Conservation (phyloP, 2,113 vertebrate genomes). For the Mustela lutreola region DNA sequence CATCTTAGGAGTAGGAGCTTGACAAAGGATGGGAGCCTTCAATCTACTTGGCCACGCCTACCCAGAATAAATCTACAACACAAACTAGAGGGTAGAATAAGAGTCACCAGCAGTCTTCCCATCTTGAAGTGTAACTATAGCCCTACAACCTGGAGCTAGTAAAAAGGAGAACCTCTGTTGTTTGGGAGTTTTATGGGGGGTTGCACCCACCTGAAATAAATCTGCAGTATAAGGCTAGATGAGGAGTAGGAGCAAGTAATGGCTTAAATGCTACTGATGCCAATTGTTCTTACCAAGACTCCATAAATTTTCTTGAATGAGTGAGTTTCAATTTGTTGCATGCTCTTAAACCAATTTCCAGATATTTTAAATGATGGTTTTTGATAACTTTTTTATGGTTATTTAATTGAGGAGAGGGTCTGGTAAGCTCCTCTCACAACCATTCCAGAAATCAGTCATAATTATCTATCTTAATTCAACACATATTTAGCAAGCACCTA, state of each 20-base stretch:
- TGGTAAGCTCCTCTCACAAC: background rate
- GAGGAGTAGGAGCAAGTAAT: background rate
- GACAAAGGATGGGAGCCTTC: background rate
- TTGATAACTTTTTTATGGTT: background rate
- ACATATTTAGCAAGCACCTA: background rate
- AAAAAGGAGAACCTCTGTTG: background rate
- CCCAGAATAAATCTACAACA: background rate
- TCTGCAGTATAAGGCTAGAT: background rate
- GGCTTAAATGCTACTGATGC: slow-evolving; percentile 1
- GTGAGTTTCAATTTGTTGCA: background rate
- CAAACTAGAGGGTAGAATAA: slow-evolving; percentile 1
- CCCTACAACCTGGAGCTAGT: background rate
- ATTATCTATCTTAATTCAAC: slow-evolving; percentile 35
- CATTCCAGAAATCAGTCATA: background rate
- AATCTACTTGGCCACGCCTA: background rate
- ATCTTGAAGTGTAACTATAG: background rate
- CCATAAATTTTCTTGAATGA: slow-evolving; percentile 21
- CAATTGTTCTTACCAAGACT: slow-evolving; percentile 1
- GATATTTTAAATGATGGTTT: background rate
- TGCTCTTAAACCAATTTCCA: background rate
- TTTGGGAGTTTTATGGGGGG: background rate
- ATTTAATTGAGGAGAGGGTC: background rate
- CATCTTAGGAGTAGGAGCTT: background rate
- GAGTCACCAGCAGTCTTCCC: background rate
- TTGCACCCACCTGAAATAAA: background rate